These are phyloP conservation scores for Mesocentrotus franciscanus DNA, from an alignment of 53 echinoderm and acorn worm genomes.

Conservation along the genomic window DNA sequence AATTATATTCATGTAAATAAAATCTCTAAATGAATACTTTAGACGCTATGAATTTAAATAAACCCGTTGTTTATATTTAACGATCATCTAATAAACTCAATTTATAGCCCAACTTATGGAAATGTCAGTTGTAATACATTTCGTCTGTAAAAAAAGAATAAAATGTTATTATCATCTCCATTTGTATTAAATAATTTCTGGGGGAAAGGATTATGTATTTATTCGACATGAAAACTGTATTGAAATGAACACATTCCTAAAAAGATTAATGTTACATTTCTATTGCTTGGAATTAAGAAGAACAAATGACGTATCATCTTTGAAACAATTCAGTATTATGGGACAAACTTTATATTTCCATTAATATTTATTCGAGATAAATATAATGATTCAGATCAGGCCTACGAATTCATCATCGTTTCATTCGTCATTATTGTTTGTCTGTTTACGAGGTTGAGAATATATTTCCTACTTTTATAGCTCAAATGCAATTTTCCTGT, in stretches of 20 bases:
- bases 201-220: not conserved
- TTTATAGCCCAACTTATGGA: no score
- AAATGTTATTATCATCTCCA: no score
- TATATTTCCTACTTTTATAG: constrained; percentile 17
- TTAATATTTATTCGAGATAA: not conserved
- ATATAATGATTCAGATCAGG: not conserved
- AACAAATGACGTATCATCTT: not conserved
- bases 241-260: no score
- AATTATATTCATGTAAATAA: no score
- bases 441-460: not conserved
- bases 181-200: no score
- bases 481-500: constrained; percentile 41
- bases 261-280: not conserved
- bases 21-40: no score
- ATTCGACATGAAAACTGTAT: not conserved
- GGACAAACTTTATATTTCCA: not conserved
- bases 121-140: no score
- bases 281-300: not conserved
- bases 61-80: no score
- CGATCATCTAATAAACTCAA: no score
- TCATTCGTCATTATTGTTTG: not conserved
- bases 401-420: not conserved
- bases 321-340: not conserved
- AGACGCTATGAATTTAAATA: no score
- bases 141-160: no score